A percentile compares a stretch with the other conserved stretches of the same genome.
phyloP scores from a whole-genome alignment of 1,140 invertebrate species.

The Probaryconus sp. region DNA sequence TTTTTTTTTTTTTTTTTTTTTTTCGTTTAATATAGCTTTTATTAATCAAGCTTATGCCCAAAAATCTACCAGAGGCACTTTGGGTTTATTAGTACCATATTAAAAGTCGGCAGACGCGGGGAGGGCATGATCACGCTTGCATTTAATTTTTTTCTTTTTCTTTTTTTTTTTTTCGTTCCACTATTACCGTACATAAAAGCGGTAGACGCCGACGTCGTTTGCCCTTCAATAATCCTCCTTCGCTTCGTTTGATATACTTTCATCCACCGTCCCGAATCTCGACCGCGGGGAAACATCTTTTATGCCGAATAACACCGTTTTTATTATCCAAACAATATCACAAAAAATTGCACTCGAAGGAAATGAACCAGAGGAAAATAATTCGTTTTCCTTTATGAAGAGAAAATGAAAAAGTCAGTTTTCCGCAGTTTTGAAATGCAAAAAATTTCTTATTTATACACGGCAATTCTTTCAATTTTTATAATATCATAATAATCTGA shows the following conservation, averaged over 20 bases:
- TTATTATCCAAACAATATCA: constrained; percentile 47
- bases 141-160: constrained; percentile 29
- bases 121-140: constrained; percentile 63
- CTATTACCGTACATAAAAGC: constrained; percentile 28
- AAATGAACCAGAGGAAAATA: too few species aligned
- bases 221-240: constrained; percentile 24
- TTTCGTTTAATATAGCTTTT: constrained; percentile 68
- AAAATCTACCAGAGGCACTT: constrained; percentile 79
- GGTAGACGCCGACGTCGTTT: constrained; percentile 3
- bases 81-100: constrained; percentile 79
- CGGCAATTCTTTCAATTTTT: too few species aligned
- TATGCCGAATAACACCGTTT: constrained; percentile 20
- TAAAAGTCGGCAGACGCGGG: constrained; percentile 75
- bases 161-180: constrained; percentile 28
- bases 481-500: too few species aligned
- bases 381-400: too few species aligned
- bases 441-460: too few species aligned
- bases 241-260: constrained; percentile 47
- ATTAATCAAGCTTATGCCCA: constrained; percentile 78
- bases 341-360: too few species aligned
- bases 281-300: constrained; percentile 14
- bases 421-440: too few species aligned
- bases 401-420: too few species aligned
- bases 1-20: constrained; percentile 49
- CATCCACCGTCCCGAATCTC: constrained; percentile 36